phyloP scores from a whole-genome alignment of 2,888 invertebrate genomes.

The Conomelus anceps region DNA sequence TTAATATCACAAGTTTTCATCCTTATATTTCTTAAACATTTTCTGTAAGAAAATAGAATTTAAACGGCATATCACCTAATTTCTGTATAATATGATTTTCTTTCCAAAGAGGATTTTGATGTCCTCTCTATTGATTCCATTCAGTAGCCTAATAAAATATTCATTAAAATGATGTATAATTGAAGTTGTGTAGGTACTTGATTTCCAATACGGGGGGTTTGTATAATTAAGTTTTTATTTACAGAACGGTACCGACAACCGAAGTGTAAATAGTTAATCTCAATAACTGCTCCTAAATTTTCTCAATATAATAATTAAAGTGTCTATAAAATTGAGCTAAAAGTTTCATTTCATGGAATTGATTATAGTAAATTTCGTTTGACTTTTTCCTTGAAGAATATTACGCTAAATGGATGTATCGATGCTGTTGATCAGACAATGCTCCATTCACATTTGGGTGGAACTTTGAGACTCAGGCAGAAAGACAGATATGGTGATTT shows the following conservation, averaged over 20 bases:
- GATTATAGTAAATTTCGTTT: not conserved
- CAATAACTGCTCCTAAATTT: not conserved
- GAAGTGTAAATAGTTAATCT: not conserved
- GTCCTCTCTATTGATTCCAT: not conserved
- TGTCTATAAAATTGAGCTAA: not conserved
- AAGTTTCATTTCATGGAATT: not conserved
- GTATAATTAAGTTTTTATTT: not conserved
- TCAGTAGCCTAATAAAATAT: not conserved
- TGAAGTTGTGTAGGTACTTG: not conserved
- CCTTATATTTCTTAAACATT: not conserved
- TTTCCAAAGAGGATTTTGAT: not conserved
- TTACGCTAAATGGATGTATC: not conserved
- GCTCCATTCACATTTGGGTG: not conserved
- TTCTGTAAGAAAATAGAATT: slow-evolving; percentile 8
- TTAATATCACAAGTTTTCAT: slow-evolving; percentile 13
- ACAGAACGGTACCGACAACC: not conserved
- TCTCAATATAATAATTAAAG: not conserved
- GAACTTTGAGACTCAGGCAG: not conserved
- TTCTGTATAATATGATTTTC: not conserved
- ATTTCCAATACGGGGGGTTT: not conserved
- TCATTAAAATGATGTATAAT: not conserved
- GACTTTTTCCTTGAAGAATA: not conserved
- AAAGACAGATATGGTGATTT: not conserved
- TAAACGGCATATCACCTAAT: slow-evolving; percentile 6
- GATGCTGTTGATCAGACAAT: not conserved